phyloP scores from a whole-genome alignment of 1,140 invertebrate species.

The Liolophura sinensis region DNA sequence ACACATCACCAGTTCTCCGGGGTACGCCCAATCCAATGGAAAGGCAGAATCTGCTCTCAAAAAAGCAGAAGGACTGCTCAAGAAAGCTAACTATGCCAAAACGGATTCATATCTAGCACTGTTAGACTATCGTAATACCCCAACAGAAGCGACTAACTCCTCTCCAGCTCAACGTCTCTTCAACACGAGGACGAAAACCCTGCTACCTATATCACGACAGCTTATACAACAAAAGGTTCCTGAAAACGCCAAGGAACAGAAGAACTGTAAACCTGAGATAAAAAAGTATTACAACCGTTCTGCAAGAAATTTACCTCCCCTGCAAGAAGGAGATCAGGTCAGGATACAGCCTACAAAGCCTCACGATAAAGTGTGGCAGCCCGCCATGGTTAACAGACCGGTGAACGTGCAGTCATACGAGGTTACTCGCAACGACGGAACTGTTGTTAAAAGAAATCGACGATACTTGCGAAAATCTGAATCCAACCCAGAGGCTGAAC shows the following conservation, averaged over 20 bases:
- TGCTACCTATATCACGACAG: conserved; percentile 1
- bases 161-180: conserved; percentile 12
- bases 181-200: conserved; percentile 2
- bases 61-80: conserved; percentile 21
- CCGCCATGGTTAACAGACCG: neutral
- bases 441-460: conserved; percentile 4
- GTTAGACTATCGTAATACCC: conserved; percentile 18
- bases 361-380: neutral
- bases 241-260: no score
- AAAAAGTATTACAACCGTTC: no score
- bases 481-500: no score
- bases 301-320: no score
- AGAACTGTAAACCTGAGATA: no score
- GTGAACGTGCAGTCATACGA: conserved; percentile 7
- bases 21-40: conserved; percentile 27
- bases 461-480: no score
- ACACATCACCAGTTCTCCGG: conserved; percentile 46
- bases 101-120: conserved; percentile 11
- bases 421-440: neutral
- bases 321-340: no score
- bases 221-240: neutral
- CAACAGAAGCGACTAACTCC: conserved; percentile 5
- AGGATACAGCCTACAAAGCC: no score
- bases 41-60: conserved; percentile 22
- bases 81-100: conserved; percentile 8